Conservation (phyloP, 2,113 vertebrate species). For the Cyanoliseus patagonus region DNA sequence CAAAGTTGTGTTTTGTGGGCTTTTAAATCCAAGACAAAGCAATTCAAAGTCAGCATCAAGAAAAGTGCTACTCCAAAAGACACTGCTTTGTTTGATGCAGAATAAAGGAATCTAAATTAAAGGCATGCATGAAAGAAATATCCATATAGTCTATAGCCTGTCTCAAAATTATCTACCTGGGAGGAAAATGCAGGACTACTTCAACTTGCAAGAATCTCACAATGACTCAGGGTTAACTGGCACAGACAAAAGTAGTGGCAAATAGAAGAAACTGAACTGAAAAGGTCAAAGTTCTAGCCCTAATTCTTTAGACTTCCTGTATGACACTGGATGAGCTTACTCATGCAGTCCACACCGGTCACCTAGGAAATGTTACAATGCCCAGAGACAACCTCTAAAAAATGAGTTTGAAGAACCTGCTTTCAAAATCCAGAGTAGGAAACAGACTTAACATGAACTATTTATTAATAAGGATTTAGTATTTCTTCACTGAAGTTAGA, state of each 20-base stretch:
- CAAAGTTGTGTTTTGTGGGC: neutral
- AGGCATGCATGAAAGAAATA: neutral
- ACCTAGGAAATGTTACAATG: neutral
- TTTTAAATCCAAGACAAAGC: neutral
- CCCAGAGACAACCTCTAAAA: neutral
- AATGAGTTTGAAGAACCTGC: neutral
- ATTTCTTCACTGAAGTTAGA: neutral
- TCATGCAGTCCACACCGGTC: neutral
- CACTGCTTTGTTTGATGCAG: neutral
- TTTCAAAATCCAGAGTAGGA: neutral
- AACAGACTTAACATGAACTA: neutral
- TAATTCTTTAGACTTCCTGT: neutral
- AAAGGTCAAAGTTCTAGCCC: neutral
- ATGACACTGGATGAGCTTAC: neutral
- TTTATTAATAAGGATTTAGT: neutral
- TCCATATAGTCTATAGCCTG: accelerated
- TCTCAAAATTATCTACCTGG: neutral
- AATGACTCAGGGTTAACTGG: neutral
- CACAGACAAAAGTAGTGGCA: neutral
- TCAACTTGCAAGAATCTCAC: neutral
- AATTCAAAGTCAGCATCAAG: neutral
- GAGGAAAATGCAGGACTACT: neutral
- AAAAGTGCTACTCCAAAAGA: neutral
- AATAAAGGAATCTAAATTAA: neutral
- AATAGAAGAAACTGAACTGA: neutral